Conservation (phyloP, 2,113 vertebrate genomes). For the Crotalus viridis region DNA sequence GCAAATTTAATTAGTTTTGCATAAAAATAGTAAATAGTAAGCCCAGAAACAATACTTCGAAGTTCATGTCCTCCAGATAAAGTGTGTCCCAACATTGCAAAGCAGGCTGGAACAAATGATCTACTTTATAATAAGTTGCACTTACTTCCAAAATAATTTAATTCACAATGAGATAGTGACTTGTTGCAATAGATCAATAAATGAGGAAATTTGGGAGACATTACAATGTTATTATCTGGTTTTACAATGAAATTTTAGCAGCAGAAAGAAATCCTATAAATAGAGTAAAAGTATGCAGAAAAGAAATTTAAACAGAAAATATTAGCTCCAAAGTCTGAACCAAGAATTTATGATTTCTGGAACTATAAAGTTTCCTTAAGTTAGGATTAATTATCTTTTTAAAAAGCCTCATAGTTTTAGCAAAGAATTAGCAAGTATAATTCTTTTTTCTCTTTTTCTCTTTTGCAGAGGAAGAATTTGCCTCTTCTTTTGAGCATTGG, state of each 20-base stretch:
- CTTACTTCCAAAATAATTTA: neutral
- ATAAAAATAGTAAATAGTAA: neutral
- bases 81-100: neutral
- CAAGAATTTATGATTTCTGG: neutral
- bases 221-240: neutral
- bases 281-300: neutral
- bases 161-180: neutral
- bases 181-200: neutral
- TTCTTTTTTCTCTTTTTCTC: constrained; percentile 35
- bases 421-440: neutral
- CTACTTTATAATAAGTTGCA: neutral
- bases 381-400: neutral
- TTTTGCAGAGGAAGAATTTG: constrained; percentile 84
- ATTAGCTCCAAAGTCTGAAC: neutral
- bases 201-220: neutral
- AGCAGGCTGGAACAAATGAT: neutral
- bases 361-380: neutral
- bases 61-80: neutral
- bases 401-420: neutral
- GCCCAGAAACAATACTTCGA: neutral
- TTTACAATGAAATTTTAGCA: neutral
- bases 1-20: neutral
- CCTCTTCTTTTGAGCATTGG: constrained; percentile 83
- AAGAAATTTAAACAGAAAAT: neutral
- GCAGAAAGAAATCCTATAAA: neutral